phyloP scores from a whole-genome alignment of 2,888 invertebrate species.

The Tenthredo mesomela region DNA sequence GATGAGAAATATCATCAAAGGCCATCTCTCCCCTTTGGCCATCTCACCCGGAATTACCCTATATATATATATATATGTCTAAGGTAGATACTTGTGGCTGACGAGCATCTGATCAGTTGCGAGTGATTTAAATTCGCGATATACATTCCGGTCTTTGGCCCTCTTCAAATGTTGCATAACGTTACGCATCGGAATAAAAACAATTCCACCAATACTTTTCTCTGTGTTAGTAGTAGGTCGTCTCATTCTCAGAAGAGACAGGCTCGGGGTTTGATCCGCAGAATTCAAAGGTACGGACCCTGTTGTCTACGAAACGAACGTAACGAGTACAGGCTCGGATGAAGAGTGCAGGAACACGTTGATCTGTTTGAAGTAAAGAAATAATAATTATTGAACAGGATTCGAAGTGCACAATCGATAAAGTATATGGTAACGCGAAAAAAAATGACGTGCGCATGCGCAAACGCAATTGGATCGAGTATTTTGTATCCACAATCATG shows the following conservation, averaged over 20 bases:
- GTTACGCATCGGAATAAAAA: not conserved
- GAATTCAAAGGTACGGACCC: conserved; percentile 68
- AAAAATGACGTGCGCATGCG: not conserved
- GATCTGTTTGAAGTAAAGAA: conserved; percentile 65
- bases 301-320: conserved; percentile 74
- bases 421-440: not conserved
- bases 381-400: not conserved
- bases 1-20: too few relatives aligned
- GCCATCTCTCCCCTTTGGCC: too few relatives aligned
- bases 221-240: conserved; percentile 44
- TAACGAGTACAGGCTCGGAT: conserved; percentile 77
- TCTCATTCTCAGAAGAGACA: conserved; percentile 40
- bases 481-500: not conserved
- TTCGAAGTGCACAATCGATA: not conserved
- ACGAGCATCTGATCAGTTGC: conserved; percentile 20
- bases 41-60: too few relatives aligned
- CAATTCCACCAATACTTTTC: conserved; percentile 54
- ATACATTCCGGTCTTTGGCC: conserved; percentile 15
- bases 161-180: conserved; percentile 18
- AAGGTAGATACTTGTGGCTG: not conserved
- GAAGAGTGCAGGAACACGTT: conserved; percentile 75
- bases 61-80: not conserved
- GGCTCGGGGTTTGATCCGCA: conserved; percentile 61
- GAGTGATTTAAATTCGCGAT: conserved; percentile 29
- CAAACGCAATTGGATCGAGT: not conserved